phyloP scores from a whole-genome alignment of 2,888 invertebrate species.

The Acronicta psi region DNA sequence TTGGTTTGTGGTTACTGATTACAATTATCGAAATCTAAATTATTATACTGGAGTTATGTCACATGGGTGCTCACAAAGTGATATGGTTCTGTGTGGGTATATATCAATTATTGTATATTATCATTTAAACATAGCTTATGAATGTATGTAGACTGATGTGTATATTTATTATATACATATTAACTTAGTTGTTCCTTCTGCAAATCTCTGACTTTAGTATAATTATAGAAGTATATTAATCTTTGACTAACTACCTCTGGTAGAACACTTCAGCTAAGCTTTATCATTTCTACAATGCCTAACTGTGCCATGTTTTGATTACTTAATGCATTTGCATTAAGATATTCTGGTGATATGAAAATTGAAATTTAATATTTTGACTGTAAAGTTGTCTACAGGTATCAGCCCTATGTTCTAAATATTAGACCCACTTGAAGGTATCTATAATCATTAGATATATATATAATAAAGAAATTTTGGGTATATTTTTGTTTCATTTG shows the following conservation, averaged over 20 bases:
- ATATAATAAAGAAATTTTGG: slow-evolving; percentile 45
- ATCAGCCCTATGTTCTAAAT: slow-evolving; percentile 19
- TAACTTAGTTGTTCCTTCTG: slow-evolving; percentile 43
- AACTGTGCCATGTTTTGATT: slow-evolving; percentile 44
- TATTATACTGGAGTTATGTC: slow-evolving; percentile 47
- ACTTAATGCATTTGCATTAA: slow-evolving; percentile 12
- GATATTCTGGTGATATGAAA: slow-evolving; percentile 11
- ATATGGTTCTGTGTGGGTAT: slow-evolving; percentile 44
- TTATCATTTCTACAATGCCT: slow-evolving; percentile 23
- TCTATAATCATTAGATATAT: slow-evolving; percentile 27
- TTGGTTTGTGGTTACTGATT: slow-evolving; percentile 48
- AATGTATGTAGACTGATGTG: slow-evolving; percentile 53
- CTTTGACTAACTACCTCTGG: slow-evolving; percentile 33
- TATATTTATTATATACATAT: slow-evolving; percentile 49
- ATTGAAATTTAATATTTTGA: slow-evolving; percentile 28
- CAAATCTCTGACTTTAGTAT: slow-evolving; percentile 37
- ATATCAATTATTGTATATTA: slow-evolving; percentile 38
- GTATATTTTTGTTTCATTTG: slow-evolving; percentile 43
- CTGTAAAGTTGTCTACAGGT: slow-evolving; percentile 21
- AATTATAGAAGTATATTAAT: slow-evolving; percentile 20
- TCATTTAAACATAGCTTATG: slow-evolving; percentile 40
- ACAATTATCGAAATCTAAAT: slow-evolving; percentile 50
- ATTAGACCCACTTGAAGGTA: slow-evolving; percentile 25
- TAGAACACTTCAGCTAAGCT: slow-evolving; percentile 32
- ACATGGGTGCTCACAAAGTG: slow-evolving; percentile 55